Evolutionary conservation across 2,113 vertebrate genomes (phyloP), one percentile per base, ranked within the genome.

Genomic region (Sceloporus tristichus): DNA sequence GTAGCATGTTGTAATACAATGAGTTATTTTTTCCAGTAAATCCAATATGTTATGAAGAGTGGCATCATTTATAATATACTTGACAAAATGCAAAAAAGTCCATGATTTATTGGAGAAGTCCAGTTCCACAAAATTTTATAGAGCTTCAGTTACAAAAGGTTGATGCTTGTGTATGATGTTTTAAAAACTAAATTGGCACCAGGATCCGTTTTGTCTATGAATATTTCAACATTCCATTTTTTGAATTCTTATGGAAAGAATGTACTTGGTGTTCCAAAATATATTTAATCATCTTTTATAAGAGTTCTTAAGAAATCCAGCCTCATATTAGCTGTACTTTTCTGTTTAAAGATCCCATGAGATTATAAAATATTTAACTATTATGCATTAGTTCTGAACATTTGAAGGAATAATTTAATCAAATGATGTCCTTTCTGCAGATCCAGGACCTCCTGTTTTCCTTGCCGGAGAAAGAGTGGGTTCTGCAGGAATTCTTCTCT

Each of bases 401-500:
- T 89, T 40, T 54, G 38, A 54, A 27, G 75, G 27, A 66, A 48
- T 81, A 59, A 89, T 82, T 70, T 88, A 90, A 90, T 84, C 88
- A 90, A 90, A 85, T 82, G 0, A 2, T 85, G 87, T 86, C 18
- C 0, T 90, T 82, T 90, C 23, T 93, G 83, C 75, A 99, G 98
- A 96, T 94, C 97, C 98, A 68, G 97, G 96, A 5, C 96, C 98
- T 25, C 98, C 98, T 66, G 88, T 91, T 75, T 93, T 84, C 82
- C 95, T 99, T 38, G 97, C 98, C n/a, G 98, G 98, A 80, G 97
- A 99, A 93, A 94, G 97, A 90, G 98, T 99, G 9, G 99, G 98
- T 27, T 99, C 98, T 93, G 99, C 98, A 90, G 99, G 98, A 70
- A 99, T 99, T 94, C 96, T 99, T 65, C 96, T 99, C 0, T 98